Base-by-base conservation (phyloP, 2,113 vertebrate species). In the Toxotes jaculatrix region DNA sequence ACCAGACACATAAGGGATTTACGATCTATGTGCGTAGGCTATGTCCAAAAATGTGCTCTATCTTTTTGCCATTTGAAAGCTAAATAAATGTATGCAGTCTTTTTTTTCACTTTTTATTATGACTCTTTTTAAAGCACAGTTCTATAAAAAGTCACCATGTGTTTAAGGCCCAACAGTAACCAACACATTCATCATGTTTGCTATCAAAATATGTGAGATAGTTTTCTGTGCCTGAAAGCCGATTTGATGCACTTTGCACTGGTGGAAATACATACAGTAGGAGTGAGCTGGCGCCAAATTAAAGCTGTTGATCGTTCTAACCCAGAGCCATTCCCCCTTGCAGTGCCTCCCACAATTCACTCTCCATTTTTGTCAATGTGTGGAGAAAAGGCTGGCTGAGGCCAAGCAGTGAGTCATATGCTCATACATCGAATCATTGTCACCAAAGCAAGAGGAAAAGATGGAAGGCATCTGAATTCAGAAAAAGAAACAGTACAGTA, bases 391-490 rank as follows among this genome's bases (percentile, higher is more conserved):
- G 87, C 89, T 85, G 81, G 77, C 86, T 74, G 74, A 85, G 86
- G 92, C 92, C 86, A 87, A 76, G 81, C 80, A 45, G 81, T 94
- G 93, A 95, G 80, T 95, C 95, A 93, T 69, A 38, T 69, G 60
- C 68, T 86, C 77, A 85, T 81, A 68, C 84, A 84, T 86, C 68
- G 79, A 88, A 88, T 91, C 77, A 83, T 31, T 90, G 85, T 88
- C 88, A 76, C 75, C 12, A 67, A 82, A 80, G 83, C 83, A 38
- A 55, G 65, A 83, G 77, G 47, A 31, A 74, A 85, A 78, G 74
- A 86, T 40, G 77, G 65, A 69, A 63, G 83, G 57, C 67, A 71
- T 76, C 84, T 63, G 66, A 77, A 81, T 80, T 79, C 70, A 64
- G 70, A 42, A 42, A 74, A 81, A 36, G 31, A 86, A 80, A n/a